Base-by-base conservation (phyloP, 2,888 invertebrate genomes). In the Tachystola acroxantha region DNA sequence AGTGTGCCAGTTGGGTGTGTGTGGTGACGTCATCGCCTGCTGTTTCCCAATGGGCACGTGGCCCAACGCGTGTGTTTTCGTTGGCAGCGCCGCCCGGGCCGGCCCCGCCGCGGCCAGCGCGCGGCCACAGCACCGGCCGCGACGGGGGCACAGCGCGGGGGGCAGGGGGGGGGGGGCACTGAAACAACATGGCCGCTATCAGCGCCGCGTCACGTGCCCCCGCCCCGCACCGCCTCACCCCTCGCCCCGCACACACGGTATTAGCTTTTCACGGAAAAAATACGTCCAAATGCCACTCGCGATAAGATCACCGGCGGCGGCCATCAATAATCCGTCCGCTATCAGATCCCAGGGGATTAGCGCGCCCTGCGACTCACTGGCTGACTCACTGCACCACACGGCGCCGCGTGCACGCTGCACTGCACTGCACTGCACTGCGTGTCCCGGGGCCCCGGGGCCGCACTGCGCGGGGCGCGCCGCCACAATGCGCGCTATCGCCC, bases 241-340 rank as follows among this genome's bases (percentile, higher is more conserved):
- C 42, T 48, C 48, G 29, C 40, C 36, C 32, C 34, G 16, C 39
- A 3, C 25, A 16, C 34, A 7, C 12, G 9, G 12, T 75, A 76
- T 74, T 77, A 68, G 70, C 72, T 78, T 77, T 78, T 69, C 81
- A 77, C 75, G 76, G 75, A 80, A 81, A 77, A 78, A 71, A 70
- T 74, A 76, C 65, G 67, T 65, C 63, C 58, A 77, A 81, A 79
- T 75, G 79, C n/a, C 76, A 78, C 76, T 78, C 74, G 64, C 65
- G 84, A 84, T 85, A 84, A 82, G 71, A 75, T 77, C 75, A 53
- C 57, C 73, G 78, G 68, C 75, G 74, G 70, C 75, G 71, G 67
- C 71, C 76, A 68, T 76, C 81, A 68, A 79, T 80, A 77, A 76
- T 73, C 73, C 72, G 62, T 50, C 32, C 37, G 39, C 32, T 42